Base-by-base conservation (phyloP, 2,797 vertebrate genomes). In the Cossypha caffra region DNA sequence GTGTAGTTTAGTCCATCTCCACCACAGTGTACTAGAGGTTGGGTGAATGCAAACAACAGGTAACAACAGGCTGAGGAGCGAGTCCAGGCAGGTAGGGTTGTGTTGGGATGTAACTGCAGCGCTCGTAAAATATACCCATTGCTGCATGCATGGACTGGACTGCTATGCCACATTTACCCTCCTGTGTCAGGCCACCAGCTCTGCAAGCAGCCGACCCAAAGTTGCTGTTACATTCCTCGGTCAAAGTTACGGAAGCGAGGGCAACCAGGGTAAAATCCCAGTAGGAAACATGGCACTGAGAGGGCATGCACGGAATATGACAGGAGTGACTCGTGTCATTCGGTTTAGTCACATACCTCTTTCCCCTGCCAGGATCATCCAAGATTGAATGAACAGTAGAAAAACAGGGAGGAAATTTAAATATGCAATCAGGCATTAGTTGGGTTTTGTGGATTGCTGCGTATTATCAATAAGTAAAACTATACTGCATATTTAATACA, bases 291-390 rank as follows among this genome's bases (percentile, higher is more conserved):
- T 97, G 98, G 97, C 97, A 98, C 98, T 97, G 97, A 98, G 96
- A 98, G 98, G 98, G 98, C 99, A 99, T 99, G 99, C 99, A 99
- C 98, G 97, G 96, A 98, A 97, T 98, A 98, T 98, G 98, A 97
- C 91, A 97, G 98, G 97, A 98, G 98, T 90, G 97, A 98, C 98
- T 98, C 93, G 90, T 93, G 93, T 98, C 97, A 98, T 98, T 98
- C 98, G 92, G 95, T 92, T 98, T 97, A 96, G 98, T 98, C 98
- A 99, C 99, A 98, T 99, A 99, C 99, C 99, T 99, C 99, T 99
- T 99, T 99, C 97, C 99, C 99, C 99, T 99, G 99, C 98, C 98
- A 98, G 98, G 98, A 98, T 98, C 99, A 98, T 99, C 98, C 98
- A 98, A 98, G 98, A 99, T 98, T 97, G 98, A 99, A 98, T 98